Base-by-base conservation (phyloP, 2,113 vertebrate genomes). In the Rana temporaria region DNA sequence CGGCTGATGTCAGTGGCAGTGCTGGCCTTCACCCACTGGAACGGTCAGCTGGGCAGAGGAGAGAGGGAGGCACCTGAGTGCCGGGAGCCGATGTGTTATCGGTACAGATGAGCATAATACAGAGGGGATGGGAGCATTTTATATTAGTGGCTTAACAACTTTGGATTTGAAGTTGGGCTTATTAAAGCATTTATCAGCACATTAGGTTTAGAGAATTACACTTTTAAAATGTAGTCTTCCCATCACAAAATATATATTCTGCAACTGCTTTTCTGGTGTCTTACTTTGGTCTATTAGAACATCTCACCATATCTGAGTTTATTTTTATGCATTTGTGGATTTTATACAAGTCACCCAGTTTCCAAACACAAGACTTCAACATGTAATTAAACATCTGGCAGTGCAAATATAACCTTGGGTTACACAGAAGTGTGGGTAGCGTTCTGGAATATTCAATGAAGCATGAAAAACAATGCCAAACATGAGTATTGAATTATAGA, bases 331-430 rank as follows among this genome's bases (percentile, higher is more conserved):
- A 48, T 48, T 4, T 62, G 56, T 62, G 72, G 30, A 42, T 62
- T 20, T 75, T 62, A n/a, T 38, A 85, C 20, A 67, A 74, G 72
- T 8, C 19, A 32, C 82, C n/a, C 30, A 0, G 2, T 75, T 85
- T 84, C 87, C 85, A 86, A 85, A 84, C 14, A 0, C 3, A 78
- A 52, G 16, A 16, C 81, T 77, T 70, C 77, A 86, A 85, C 26
- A 17, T 64, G 2, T 48, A 73, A 70, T 87, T 85, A 71, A 86
- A 32, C 72, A 53, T 73, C 79, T 81, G 6, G 57, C 38, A 22
- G 65, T n/a, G 22, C 38, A 84, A 42, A 84, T 63, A 52, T 34
- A 84, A 63, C 82, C 26, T 18, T 20, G 18, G 34, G 81, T 62
- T 78, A 19, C 71, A 77, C 77, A 56, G 65, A 79, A 67, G 53